These are phyloP conservation scores for Cephalotes varians DNA, from an alignment of 2,888 invertebrate genomes.

Conservation along the genomic window DNA sequence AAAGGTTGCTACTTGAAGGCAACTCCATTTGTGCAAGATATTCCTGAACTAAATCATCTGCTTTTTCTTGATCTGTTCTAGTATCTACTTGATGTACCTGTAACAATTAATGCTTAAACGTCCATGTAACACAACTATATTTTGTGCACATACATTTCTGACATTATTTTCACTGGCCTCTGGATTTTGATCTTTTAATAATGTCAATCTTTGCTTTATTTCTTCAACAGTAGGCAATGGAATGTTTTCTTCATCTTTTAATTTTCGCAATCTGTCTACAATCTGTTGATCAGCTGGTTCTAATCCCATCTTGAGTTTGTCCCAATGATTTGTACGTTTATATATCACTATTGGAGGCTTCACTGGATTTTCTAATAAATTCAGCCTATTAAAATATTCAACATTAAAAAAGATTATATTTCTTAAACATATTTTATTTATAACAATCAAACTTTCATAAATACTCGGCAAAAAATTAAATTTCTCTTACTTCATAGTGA, in stretches of 20 bases:
- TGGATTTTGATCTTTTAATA: constrained; percentile 89
- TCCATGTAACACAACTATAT: not conserved
- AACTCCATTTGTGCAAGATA: constrained; percentile 86
- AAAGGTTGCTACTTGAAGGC: constrained; percentile 85
- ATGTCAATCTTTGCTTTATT: constrained; percentile 89
- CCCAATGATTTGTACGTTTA: constrained; percentile 82
- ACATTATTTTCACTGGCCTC: constrained; percentile 65
- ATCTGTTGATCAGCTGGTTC: constrained; percentile 88
- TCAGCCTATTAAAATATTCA: constrained; percentile 83
- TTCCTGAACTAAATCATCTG: constrained; percentile 89
- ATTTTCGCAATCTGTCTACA: constrained; percentile 89
- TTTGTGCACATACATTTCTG: constrained; percentile 71
- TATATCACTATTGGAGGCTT: constrained; percentile 88
- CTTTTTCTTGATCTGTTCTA: constrained; percentile 90
- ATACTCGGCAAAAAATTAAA: no score
- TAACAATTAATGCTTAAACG: constrained; percentile 16
- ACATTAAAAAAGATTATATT: not conserved
- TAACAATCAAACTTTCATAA: not conserved
- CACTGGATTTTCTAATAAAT: constrained; percentile 87
- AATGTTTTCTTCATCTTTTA: constrained; percentile 88
- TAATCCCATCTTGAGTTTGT: constrained; percentile 85
- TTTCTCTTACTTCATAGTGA: constrained; percentile 76
- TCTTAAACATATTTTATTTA: not conserved
- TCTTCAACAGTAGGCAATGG: constrained; percentile 89
- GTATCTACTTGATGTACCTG: constrained; percentile 86